A percentile compares a stretch with the other conserved stretches of the same genome.
phyloP scores from a whole-genome alignment of 2,888 invertebrate genomes.

The Eumerus sabulonum region DNA sequence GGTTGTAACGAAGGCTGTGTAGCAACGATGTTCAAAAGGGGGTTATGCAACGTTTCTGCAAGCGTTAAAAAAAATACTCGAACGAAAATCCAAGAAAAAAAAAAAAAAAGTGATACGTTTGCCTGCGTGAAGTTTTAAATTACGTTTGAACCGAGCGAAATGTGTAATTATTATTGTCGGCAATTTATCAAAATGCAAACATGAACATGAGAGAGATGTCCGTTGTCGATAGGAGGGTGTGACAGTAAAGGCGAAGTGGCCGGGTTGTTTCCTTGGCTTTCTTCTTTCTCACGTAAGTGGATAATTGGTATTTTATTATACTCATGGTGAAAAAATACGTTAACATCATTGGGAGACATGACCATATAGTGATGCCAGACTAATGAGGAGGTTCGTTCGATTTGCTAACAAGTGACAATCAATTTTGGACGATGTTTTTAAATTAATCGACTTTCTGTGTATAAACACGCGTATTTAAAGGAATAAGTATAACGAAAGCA shows the following conservation, averaged over 20 bases:
- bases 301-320: conserved; percentile 65
- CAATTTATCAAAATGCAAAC: conserved; percentile 49
- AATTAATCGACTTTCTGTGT: conserved; percentile 16
- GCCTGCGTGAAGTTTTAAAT: conserved; percentile 65
- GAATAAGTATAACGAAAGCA: neutral
- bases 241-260: conserved; percentile 15
- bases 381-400: conserved; percentile 50
- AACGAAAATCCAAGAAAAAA: conserved; percentile 1
- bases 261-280: conserved; percentile 4
- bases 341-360: conserved; percentile 49
- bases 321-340: conserved; percentile 50
- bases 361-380: neutral
- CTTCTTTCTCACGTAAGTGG: conserved; percentile 47
- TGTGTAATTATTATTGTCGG: conserved; percentile 67
- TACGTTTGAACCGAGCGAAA: conserved; percentile 63
- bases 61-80: conserved; percentile 5
- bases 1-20: conserved; percentile 44
- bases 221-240: conserved; percentile 5
- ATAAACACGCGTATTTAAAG: neutral
- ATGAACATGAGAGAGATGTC: neutral
- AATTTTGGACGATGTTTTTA: conserved; percentile 48
- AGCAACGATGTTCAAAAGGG: conserved; percentile 32
- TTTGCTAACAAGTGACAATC: conserved; percentile 60
- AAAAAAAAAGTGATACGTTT: conserved; percentile 32
- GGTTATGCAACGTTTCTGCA: conserved; percentile 53